These are phyloP conservation scores for Achlya flavicornis DNA, from an alignment of 2,888 invertebrate species.

Conservation along the genomic window DNA sequence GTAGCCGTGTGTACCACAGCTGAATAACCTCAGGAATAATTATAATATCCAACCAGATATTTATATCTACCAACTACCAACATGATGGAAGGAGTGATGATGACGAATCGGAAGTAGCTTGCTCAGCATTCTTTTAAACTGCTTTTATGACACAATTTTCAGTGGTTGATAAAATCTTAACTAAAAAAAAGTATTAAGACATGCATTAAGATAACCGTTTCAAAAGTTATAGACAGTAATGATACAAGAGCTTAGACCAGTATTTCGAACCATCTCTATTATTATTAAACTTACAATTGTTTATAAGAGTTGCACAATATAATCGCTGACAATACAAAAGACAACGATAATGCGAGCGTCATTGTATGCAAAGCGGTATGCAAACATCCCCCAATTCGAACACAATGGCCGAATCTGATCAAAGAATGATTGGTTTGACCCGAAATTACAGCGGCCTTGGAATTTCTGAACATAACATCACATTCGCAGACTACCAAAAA, in stretches of 20 bases:
- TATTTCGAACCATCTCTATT: neutral
- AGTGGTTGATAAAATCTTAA: too few relatives aligned
- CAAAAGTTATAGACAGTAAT: neutral
- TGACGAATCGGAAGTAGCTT: too few relatives aligned
- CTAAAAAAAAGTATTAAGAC: too few relatives aligned
- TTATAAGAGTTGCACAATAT: constrained; percentile 2
- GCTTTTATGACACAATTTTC: too few relatives aligned
- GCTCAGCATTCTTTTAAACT: too few relatives aligned
- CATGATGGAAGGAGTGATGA: too few relatives aligned
- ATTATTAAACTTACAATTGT: constrained; percentile 2
- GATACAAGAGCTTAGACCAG: neutral
- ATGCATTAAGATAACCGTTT: neutral
- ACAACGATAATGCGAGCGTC: neutral
- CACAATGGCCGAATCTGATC: constrained; percentile 11
- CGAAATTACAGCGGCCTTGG: neutral
- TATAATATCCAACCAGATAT: too few relatives aligned
- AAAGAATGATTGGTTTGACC: constrained; percentile 8
- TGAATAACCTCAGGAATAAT: too few relatives aligned
- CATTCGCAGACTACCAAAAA: neutral
- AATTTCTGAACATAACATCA: neutral
- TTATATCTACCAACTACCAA: too few relatives aligned
- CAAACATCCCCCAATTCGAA: constrained; percentile 23
- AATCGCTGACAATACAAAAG: neutral
- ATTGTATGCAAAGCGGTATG: constrained; percentile 20
- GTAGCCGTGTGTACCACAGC: too few relatives aligned